Conservation (phyloP, 1,140 invertebrate genomes). For the Tribolium madens region DNA sequence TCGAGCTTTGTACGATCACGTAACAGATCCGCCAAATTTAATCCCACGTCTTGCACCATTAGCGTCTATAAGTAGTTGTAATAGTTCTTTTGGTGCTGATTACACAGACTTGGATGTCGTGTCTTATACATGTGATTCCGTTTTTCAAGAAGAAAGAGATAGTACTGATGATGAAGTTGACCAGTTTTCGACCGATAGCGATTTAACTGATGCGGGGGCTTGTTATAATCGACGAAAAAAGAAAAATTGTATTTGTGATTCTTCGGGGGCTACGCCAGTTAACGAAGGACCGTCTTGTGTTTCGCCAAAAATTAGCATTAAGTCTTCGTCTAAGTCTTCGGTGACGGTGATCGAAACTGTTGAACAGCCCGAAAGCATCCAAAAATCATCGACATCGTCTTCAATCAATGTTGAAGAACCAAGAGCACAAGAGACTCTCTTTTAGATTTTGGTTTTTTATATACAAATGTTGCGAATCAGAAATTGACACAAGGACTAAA, state of each 20-base stretch:
- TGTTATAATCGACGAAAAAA: conserved; percentile 52
- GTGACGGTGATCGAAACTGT: conserved; percentile 49
- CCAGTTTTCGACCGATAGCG: conserved; percentile 84
- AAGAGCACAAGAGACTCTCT: conserved; percentile 61
- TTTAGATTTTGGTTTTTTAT: conserved; percentile 47
- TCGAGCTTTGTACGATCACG: conserved; percentile 60
- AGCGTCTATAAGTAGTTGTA: conserved; percentile 82
- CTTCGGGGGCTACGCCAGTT: conserved; percentile 41
- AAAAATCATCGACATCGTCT: conserved; percentile 46
- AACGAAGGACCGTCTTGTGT: conserved; percentile 43
- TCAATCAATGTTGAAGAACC: conserved; percentile 50
- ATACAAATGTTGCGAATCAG: background rate
- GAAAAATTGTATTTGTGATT: conserved; percentile 34
- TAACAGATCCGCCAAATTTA: conserved; percentile 55
- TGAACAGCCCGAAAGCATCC: conserved; percentile 49
- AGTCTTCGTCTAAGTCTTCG: conserved; percentile 53
- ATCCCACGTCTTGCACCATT: conserved; percentile 74
- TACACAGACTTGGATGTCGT: conserved; percentile 73
- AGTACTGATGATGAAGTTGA: conserved; percentile 85
- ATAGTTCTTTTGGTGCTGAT: conserved; percentile 75
- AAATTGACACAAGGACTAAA: background rate
- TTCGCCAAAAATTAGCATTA: conserved; percentile 34
- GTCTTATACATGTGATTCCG: conserved; percentile 80
- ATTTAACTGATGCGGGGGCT: conserved; percentile 66
- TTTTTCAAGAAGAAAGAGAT: conserved; percentile 77